These are phyloP conservation scores for Melanotaenia boesemani DNA, from an alignment of 2,797 vertebrate species.

Conservation along the genomic window DNA sequence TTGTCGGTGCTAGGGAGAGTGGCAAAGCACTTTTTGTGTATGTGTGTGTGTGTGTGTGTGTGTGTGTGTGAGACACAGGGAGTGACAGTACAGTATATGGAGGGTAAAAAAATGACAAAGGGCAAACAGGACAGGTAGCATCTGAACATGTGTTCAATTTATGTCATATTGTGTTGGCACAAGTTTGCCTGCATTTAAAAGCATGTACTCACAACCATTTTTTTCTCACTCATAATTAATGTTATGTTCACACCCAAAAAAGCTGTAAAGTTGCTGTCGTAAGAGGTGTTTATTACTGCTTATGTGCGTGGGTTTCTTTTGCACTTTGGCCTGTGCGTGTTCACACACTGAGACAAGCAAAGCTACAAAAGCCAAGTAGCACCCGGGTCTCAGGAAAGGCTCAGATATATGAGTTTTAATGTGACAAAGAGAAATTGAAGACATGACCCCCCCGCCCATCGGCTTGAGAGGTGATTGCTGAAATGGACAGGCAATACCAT, in stretches of 20 bases:
- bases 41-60: constrained; percentile 4
- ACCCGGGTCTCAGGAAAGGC: constrained; percentile 16
- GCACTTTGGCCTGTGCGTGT: neutral
- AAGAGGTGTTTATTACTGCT: neutral
- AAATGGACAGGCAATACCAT: constrained; percentile 31
- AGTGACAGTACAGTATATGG: constrained; percentile 1
- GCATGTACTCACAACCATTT: neutral
- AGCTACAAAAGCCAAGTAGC: constrained; percentile 14
- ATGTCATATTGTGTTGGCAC: constrained; percentile 22
- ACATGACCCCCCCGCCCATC: constrained; percentile 10
- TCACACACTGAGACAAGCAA: constrained; percentile 1
- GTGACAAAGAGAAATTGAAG: constrained; percentile 56
- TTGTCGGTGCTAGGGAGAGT: constrained; percentile 60
- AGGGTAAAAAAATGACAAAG: constrained; percentile 34
- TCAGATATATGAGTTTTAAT: constrained; percentile 40
- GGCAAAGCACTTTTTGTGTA: neutral
- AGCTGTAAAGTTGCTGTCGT: neutral
- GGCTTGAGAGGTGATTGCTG: constrained; percentile 35
- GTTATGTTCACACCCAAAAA: neutral
- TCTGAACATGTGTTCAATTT: constrained; percentile 37
- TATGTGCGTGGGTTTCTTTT: neutral
- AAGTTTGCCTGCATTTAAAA: neutral
- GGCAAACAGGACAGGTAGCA: constrained; percentile 60
- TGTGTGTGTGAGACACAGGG: neutral
- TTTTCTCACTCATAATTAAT: neutral